These are phyloP conservation scores for Cyanoramphus novaezelandiae DNA, from an alignment of 2,113 vertebrate genomes.

Conservation along the genomic window DNA sequence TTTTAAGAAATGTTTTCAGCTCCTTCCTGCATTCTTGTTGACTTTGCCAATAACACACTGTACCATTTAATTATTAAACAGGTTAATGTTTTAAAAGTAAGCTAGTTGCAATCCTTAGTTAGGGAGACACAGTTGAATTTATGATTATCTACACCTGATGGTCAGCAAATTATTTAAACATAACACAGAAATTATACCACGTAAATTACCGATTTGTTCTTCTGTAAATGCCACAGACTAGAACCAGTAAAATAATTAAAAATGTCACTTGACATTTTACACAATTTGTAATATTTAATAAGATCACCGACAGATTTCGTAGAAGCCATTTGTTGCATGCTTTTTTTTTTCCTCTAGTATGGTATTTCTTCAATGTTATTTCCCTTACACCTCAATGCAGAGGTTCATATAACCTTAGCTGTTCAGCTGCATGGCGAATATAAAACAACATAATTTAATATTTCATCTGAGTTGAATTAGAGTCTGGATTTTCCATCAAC, in stretches of 20 bases:
- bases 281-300: neutral
- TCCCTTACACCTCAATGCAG: neutral
- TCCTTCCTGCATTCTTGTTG: neutral
- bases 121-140: neutral
- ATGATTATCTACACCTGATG: neutral
- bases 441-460: neutral
- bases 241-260: neutral
- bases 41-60: neutral
- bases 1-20: neutral
- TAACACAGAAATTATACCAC: neutral
- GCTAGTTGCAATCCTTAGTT: neutral
- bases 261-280: neutral
- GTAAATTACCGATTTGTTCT: neutral
- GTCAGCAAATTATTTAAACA: neutral
- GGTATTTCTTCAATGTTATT: neutral
- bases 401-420: neutral
- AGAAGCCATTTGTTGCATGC: neutral
- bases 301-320: neutral
- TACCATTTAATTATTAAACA: slow-evolving; percentile 13
- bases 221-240: neutral
- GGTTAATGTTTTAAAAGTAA: slow-evolving; percentile 1
- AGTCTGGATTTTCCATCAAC: neutral
- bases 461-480: neutral
- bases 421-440: rapidly evolving
- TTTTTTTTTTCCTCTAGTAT: neutral